Percentiles rank a stretch among this genome's conserved stretches.
Conservation (phyloP, 2,113 vertebrate species). For the Takifugu flavidus region DNA sequence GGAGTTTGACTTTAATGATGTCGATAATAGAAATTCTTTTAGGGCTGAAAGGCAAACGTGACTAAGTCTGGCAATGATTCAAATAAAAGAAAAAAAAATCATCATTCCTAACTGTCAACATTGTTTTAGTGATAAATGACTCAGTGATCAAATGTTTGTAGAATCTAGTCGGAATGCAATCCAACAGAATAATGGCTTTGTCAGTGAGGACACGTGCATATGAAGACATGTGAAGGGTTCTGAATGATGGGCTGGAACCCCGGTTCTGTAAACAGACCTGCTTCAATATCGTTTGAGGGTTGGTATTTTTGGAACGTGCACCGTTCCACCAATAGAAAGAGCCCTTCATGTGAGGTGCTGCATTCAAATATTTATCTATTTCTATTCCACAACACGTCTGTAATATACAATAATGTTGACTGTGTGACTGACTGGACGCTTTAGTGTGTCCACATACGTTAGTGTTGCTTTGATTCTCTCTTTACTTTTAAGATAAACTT, state of each 20-base stretch:
- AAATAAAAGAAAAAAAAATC: neutral
- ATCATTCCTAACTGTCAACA: slow-evolving; percentile 2
- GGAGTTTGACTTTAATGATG: slow-evolving; percentile 7
- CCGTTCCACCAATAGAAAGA: no score
- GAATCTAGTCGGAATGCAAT: neutral
- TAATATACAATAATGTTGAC: no score
- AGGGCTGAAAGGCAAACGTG: slow-evolving; percentile 16
- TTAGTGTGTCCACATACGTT: no score
- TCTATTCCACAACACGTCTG: no score
- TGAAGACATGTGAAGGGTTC: slow-evolving; percentile 15
- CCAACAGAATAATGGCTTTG: neutral
- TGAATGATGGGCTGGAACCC: no score
- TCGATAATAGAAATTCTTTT: slow-evolving; percentile 3
- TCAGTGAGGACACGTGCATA: neutral
- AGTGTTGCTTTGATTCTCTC: no score
- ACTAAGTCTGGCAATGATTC: slow-evolving; percentile 11
- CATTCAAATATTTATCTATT: no score
- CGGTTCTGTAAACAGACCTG: no score
- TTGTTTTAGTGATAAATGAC: slow-evolving; percentile 7
- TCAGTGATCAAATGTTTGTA: neutral
- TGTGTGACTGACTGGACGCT: no score
- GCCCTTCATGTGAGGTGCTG: no score
- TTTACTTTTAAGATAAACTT: neutral
- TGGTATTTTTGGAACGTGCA: no score
- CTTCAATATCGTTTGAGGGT: no score